Base-by-base conservation (phyloP, 2,888 invertebrate species). In the Phortica okadai region DNA sequence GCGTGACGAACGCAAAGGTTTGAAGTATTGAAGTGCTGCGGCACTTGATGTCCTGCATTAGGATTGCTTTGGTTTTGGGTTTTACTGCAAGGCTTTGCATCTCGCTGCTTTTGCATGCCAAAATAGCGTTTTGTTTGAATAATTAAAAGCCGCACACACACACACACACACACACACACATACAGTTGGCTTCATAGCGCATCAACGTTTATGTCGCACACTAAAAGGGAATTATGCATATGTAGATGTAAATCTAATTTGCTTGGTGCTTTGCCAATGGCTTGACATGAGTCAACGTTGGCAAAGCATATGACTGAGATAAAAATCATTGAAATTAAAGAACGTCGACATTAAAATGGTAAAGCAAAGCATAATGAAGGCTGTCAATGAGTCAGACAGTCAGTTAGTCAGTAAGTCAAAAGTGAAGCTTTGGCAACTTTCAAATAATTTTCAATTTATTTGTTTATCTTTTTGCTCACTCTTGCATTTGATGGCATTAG, bases 141-240 rank as follows among this genome's bases (percentile, higher is more conserved):
- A 86, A 88, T 86, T 86, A 87, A 86, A 82, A 79, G 81, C 77
- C 33, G 33, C n/a, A 73, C 75, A 77, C 69, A 66, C 69, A 62
- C 69, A 69, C 59, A 42, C 50, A 76, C n/a, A n/a, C n/a, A n/a
- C n/a, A n/a, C 21, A 56, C 25, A 73, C 16, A 74, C n/a, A 67
- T 42, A 14, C 58, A 74, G 50, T 16, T 10, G 25, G 1, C 33
- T 54, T n/a, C n/a, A 42, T 16, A 73, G 33, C 54, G 44, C 66
- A 70, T 59, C 62, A 50, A 50, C 50, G 50, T 50, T 50, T 50
- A 50, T 50, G 50, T 50, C 50, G 14, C 58, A n/a, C 64, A 64
- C 2, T 50, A 79, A 87, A 89, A 84, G 84, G 82, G 89, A 89
- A 89, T 89, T 86, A 88, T 89, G 87, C 88, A 89, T 85, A 83